Conservation (phyloP, 2,888 invertebrate genomes). For the Aleiodes alternator region DNA sequence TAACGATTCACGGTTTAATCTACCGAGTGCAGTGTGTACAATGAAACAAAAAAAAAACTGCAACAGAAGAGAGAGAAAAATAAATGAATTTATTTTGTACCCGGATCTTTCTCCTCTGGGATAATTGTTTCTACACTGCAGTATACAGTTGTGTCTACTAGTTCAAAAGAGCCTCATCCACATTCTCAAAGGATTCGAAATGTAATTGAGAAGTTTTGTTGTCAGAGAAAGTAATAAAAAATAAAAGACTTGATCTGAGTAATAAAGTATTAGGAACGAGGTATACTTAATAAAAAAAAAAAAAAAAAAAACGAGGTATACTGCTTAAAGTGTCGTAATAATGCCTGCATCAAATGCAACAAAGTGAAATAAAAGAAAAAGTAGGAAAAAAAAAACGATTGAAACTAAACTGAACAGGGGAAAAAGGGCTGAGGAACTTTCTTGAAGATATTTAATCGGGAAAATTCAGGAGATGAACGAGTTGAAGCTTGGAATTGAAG, state of each 20-base stretch:
- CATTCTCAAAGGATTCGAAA: neutral
- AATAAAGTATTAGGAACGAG: constrained; percentile 15
- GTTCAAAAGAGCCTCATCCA: neutral
- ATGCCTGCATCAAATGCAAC: neutral
- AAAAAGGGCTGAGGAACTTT: neutral
- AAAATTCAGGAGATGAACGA: constrained; percentile 8
- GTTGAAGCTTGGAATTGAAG: constrained; percentile 4
- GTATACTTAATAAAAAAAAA: no score
- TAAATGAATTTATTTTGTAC: neutral
- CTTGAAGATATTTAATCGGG: constrained; percentile 2
- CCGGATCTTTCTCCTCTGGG: neutral
- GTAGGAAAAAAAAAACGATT: neutral
- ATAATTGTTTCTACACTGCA: neutral
- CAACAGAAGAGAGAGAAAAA: neutral
- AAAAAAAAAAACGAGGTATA: neutral
- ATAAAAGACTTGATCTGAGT: neutral
- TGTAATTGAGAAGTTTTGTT: constrained; percentile 18
- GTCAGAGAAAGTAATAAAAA: neutral
- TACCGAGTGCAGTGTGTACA: neutral
- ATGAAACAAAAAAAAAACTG: neutral
- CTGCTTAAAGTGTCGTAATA: constrained; percentile 3
- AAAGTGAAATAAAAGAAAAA: neutral
- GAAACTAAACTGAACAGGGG: neutral
- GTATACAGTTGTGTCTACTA: neutral
- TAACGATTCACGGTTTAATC: neutral